phyloP scores from a whole-genome alignment of 2,113 vertebrate species.

The Lepus timidus region DNA sequence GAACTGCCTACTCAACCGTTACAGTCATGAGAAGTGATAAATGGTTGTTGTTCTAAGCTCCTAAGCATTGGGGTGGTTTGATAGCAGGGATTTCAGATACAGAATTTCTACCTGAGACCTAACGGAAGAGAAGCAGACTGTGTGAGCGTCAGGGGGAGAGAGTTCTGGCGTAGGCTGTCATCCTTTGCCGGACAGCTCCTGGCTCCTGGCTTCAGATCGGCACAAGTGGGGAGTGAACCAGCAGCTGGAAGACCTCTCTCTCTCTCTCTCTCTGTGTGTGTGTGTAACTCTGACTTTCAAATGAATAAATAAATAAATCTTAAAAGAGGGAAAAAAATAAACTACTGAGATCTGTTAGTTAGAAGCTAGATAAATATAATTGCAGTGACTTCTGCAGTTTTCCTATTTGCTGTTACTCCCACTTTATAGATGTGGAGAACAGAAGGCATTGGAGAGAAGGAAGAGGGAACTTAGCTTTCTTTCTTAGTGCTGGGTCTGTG shows the following conservation, averaged over 20 bases:
- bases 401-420: background rate
- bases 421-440: background rate
- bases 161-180: background rate
- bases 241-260: too few species aligned
- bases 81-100: background rate
- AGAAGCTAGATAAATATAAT: background rate
- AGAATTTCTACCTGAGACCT: background rate
- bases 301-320: too few species aligned
- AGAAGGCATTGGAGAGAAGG: background rate
- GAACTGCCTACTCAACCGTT: rapidly evolving
- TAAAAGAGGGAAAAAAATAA: too few species aligned
- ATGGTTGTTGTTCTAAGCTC: background rate
- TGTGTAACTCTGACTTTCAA: too few species aligned
- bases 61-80: background rate
- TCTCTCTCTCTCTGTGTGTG: too few species aligned
- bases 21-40: background rate
- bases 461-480: rapidly evolving
- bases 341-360: too few species aligned
- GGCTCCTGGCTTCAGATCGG: too few species aligned
- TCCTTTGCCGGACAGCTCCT: too few species aligned
- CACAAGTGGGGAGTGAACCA: too few species aligned
- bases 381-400: background rate
- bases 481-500: rapidly evolving
- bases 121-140: background rate
- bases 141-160: background rate